These are phyloP conservation scores for Gambusia holbrooki DNA, from an alignment of 2,113 vertebrate genomes.

Conservation along the genomic window DNA sequence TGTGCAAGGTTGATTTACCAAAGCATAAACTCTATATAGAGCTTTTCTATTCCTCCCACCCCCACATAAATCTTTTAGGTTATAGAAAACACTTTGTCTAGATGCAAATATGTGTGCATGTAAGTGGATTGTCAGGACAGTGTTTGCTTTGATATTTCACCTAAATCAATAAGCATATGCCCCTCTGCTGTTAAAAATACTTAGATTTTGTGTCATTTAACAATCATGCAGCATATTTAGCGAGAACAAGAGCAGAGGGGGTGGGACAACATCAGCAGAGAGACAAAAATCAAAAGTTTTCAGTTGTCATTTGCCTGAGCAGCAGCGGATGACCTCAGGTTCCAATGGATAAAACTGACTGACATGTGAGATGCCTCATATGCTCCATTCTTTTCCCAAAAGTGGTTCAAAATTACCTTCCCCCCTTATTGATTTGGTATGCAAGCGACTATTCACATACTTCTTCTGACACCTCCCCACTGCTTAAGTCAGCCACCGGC, in stretches of 20 bases:
- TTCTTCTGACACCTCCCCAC: slow-evolving; percentile 4
- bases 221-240: slow-evolving; percentile 69
- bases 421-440: slow-evolving; percentile 57
- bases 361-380: slow-evolving; percentile 23
- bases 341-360: slow-evolving; percentile 31
- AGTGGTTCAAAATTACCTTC: slow-evolving; percentile 10
- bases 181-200: slow-evolving; percentile 25
- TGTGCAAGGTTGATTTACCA: slow-evolving; percentile 50
- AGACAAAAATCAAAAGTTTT: slow-evolving; percentile 12
- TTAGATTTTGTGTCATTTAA: slow-evolving; percentile 40
- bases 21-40: slow-evolving; percentile 46
- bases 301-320: slow-evolving; percentile 44
- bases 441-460: slow-evolving; percentile 53
- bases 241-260: slow-evolving; percentile 35
- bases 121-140: slow-evolving; percentile 62
- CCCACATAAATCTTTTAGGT: slow-evolving; percentile 49
- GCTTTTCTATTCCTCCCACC: slow-evolving; percentile 14
- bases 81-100: slow-evolving; percentile 54
- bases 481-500: slow-evolving; percentile 21
- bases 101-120: slow-evolving; percentile 40
- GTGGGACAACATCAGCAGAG: slow-evolving; percentile 28
- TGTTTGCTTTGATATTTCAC: slow-evolving; percentile 25
- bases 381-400: slow-evolving; percentile 28
- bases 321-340: slow-evolving; percentile 28
- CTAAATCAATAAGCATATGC: slow-evolving; percentile 20